Percentiles rank a stretch among this genome's conserved stretches.
Conservation (phyloP, 2,888 invertebrate species). For the Rapana venosa region DNA sequence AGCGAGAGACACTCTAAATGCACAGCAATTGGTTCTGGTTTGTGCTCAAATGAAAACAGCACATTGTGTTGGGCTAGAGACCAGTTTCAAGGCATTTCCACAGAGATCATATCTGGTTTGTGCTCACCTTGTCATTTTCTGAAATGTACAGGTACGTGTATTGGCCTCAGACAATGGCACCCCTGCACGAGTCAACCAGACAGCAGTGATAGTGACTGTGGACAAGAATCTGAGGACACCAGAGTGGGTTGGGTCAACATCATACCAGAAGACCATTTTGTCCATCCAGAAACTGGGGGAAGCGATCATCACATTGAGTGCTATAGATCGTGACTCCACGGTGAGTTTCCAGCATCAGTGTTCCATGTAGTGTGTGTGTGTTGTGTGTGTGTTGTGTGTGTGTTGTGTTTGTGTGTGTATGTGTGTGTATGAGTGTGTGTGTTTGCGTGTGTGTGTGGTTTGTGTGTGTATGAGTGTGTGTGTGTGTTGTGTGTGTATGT, state of each 20-base stretch:
- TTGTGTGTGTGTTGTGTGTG: not conserved
- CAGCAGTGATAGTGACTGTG: constrained; percentile 61
- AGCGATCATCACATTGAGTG: constrained; percentile 53
- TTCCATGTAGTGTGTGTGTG: not conserved
- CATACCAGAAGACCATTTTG: constrained; percentile 18
- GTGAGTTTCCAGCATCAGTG: constrained; percentile 48
- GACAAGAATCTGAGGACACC: constrained; percentile 68
- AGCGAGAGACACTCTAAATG: too few relatives aligned
- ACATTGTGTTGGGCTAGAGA: too few relatives aligned
- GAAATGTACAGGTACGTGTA: constrained; percentile 61
- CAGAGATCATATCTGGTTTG: too few relatives aligned
- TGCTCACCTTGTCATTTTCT: not conserved
- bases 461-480: not conserved
- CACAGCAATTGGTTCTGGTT: too few relatives aligned
- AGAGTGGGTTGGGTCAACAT: constrained; percentile 20
- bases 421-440: not conserved
- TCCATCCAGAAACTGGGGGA: constrained; percentile 48
- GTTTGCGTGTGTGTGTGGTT: not conserved
- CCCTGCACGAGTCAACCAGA: constrained; percentile 61
- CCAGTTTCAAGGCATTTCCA: too few relatives aligned
- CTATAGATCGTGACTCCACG: constrained; percentile 57
- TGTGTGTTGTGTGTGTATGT: not conserved
- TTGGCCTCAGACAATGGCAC: constrained; percentile 69
- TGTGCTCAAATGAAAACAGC: too few relatives aligned
- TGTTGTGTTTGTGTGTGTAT: not conserved